A percentile compares a stretch with the other conserved stretches of the same genome.
Evolutionary conservation across 2,888 invertebrate genomes (phyloP).

Genomic region (Sipha maydis): DNA sequence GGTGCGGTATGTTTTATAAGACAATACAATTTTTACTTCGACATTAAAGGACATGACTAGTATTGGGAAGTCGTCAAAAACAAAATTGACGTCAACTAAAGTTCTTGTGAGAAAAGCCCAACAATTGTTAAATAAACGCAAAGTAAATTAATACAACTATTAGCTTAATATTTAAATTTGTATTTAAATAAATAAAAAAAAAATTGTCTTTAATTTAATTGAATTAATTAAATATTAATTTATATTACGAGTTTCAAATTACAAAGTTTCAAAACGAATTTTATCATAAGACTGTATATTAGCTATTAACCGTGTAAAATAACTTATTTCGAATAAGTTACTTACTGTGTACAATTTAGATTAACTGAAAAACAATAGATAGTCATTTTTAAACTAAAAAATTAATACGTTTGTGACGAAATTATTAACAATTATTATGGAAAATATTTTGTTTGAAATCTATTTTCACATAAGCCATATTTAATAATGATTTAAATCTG

Average conservation of each 20-base stretch:
- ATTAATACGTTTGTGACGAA: not conserved
- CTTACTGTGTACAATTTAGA: not conserved
- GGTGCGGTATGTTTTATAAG: conserved; percentile 19
- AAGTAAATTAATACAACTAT: conserved; percentile 41
- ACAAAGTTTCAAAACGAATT: no score
- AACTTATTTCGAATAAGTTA: no score
- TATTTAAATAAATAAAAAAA: not conserved
- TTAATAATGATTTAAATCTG: no score
- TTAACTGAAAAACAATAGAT: not conserved
- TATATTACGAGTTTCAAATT: not conserved
- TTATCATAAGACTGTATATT: not conserved
- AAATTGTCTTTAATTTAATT: no score
- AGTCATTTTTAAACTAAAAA: not conserved
- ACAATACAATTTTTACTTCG: not conserved
- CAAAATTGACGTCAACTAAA: conserved; percentile 50
- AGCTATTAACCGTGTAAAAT: no score
- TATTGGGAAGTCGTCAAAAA: conserved; percentile 51
- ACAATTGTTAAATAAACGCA: conserved; percentile 50
- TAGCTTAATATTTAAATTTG: not conserved
- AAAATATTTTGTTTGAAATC: not conserved
- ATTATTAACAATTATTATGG: not conserved
- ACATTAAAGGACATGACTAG: conserved; percentile 43
- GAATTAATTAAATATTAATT: not conserved
- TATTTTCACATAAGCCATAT: not conserved
- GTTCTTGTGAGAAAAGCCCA: conserved; percentile 45